Evolutionary conservation across 2,797 vertebrate genomes (phyloP).

Genomic region (Phoxinus dragarum): DNA sequence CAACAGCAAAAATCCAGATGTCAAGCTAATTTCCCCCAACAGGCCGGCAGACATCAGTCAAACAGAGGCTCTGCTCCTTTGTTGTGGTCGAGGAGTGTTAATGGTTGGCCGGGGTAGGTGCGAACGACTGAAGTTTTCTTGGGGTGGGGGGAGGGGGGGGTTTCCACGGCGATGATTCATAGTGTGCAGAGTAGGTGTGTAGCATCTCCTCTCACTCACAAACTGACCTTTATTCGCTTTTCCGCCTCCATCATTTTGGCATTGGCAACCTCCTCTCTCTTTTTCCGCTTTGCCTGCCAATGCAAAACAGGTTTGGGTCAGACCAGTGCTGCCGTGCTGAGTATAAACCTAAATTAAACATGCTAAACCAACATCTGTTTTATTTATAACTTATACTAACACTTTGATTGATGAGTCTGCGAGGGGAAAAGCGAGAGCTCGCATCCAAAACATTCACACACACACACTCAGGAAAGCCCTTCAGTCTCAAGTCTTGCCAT

Average conservation of each 20-base stretch:
- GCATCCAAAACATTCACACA: constrained; percentile 3
- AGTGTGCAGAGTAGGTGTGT: constrained; percentile 27
- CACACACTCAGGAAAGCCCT: constrained; percentile 19
- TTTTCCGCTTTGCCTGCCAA: constrained; percentile 97
- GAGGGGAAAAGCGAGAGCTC: constrained; percentile 8
- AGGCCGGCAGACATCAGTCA: constrained; percentile 31
- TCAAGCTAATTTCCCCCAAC: constrained; percentile 37
- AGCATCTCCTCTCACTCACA: constrained; percentile 46
- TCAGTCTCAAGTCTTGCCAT: constrained; percentile 36
- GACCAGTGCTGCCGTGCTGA: constrained; percentile 18
- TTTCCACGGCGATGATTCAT: constrained; percentile 34
- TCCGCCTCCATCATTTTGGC: constrained; percentile 99
- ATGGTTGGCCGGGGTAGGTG: constrained; percentile 5
- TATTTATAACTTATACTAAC: constrained; percentile 44
- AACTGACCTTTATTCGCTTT: constrained; percentile 98
- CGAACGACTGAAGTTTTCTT: constrained; percentile 3
- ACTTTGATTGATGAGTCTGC: constrained; percentile 37
- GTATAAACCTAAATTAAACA: constrained; percentile 59
- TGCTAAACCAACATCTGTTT: constrained; percentile 47
- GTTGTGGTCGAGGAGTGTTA: constrained; percentile 30
- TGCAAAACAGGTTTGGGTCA: constrained; percentile 83
- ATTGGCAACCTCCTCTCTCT: constrained; percentile 98
- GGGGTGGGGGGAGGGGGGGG: background rate
- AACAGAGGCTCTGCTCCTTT: constrained; percentile 30
- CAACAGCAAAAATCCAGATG: constrained; percentile 37